Conservation (phyloP, 2,888 invertebrate species). For the Escarpia spicata region DNA sequence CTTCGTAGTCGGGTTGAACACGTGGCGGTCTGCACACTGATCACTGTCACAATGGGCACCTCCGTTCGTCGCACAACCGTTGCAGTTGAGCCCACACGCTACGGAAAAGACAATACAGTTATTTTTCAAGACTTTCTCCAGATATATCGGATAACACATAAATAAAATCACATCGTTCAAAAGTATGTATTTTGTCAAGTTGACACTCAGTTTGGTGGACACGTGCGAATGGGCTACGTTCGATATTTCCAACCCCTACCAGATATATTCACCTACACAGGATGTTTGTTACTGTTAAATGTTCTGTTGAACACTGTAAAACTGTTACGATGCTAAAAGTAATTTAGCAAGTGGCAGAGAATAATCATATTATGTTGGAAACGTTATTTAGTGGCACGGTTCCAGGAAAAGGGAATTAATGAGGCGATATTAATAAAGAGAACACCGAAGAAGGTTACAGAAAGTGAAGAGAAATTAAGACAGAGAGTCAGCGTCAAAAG, state of each 20-base stretch:
- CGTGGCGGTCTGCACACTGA: constrained; percentile 28
- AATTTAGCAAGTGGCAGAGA: too few species aligned
- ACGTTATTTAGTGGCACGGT: too few species aligned
- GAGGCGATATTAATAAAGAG: too few species aligned
- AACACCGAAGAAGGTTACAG: too few species aligned
- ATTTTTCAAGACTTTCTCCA: neutral
- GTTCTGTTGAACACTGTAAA: too few species aligned
- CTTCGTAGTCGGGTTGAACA: constrained; percentile 20
- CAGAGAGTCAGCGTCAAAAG: too few species aligned
- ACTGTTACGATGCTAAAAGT: too few species aligned
- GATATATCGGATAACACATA: neutral
- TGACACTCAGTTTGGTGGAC: neutral
- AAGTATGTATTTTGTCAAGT: neutral
- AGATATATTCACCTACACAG: neutral
- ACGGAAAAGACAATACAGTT: neutral
- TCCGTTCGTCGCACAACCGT: constrained; percentile 27
- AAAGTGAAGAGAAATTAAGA: too few species aligned
- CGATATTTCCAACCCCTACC: neutral
- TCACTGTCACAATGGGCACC: constrained; percentile 34
- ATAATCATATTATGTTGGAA: too few species aligned
- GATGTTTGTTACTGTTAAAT: neutral
- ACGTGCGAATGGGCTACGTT: neutral
- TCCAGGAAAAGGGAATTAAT: too few species aligned
- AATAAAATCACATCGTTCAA: neutral
- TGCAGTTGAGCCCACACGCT: constrained; percentile 34